Evolutionary conservation across 2,797 vertebrate species (phyloP), one percentile per base, ranked within the genome.

Genomic region (Premnoplex brunnescens): DNA sequence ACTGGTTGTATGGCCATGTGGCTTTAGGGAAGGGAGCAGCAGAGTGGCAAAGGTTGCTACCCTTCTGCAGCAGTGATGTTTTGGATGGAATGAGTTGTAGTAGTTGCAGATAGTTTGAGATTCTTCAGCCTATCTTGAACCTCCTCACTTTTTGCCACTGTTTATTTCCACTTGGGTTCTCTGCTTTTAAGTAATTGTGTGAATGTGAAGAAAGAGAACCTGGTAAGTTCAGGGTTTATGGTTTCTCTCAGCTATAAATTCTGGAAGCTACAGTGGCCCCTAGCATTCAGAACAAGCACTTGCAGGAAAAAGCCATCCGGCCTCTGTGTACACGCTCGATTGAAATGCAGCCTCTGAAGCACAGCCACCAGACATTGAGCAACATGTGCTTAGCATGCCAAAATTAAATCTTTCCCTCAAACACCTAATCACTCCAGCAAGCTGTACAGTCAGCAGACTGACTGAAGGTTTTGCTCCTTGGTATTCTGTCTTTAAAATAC

Each of bases 231-330:
- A 74, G 67, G 30, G 27, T 86, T 87, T 66, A 32, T 59, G 55
- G 23, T 85, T 93, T 95, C 22, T 82, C 32, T 93, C 12, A 5
- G 75, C 51, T 72, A 4, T 36, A n/a, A 52, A 90, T 93, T 83
- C 44, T 91, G 93, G 94, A 89, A 95, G 77, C 92, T 94, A 16
- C 74, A 95, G 95, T 95, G 94, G 90, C 88, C 94, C 81, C 93
- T 95, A 88, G 93, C 85, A 93, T 94, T 95, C 28, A 3, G 32
- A 92, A 28, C 24, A 56, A 79, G 96, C 68, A 92, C 67, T 93
- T 91, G 81, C 95, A 95, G 77, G 62, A 28, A 34, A n/a, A 54
- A 83, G 63, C 60, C 24, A 15, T 36, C 17, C 6, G 1, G 55
- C 21, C 48, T 82, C 46, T 85, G 5, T 85, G 46, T 63, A 4